Base-by-base conservation (phyloP, 2,797 vertebrate genomes). In the Geotrypetes seraphini region DNA sequence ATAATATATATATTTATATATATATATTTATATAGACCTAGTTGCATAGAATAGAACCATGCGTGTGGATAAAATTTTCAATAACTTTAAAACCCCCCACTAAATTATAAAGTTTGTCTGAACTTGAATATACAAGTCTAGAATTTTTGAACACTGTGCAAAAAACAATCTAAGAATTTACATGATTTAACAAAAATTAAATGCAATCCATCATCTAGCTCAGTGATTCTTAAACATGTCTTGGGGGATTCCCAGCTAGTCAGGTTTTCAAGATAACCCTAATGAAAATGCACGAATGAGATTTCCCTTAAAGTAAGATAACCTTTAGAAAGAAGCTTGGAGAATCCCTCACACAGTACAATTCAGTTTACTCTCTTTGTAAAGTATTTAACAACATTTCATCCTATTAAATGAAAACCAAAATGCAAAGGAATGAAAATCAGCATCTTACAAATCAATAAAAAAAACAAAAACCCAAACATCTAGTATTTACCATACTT, bases 11-110 rank as follows among this genome's bases (percentile, higher is more conserved):
- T n/a, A n/a, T n/a, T n/a, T n/a, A n/a, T n/a, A n/a, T n/a, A n/a
- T n/a, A n/a, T n/a, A n/a, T n/a, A n/a, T n/a, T n/a, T n/a, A 74
- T 75, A 69, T 69, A 38, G 83, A 89, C 84, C 83, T 87, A 90
- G 88, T 96, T 97, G 93, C 94, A 98, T 96, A 96, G 94, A 91
- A 81, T 92, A 90, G 91, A 88, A 92, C 91, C 94, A 99, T 99
- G 93, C 95, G n/a, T 85, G 80, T 86, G 83, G 39, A 22, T 49
- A 73, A 81, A 81, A 87, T 85, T 34, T 65, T 76, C 72, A 74
- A 69, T 50, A 37, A 53, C 53, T 60, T 34, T 74, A 53, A 63
- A 88, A 78, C 71, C 69, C 58, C 71, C 74, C 76, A 70, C 36
- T 65, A 79, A 87, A 84, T 85, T 86, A 84, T 78, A 83, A 91